Evolutionary conservation across 2,797 vertebrate species (phyloP), one percentile per base, ranked within the genome.

Genomic region (Hoplostethus atlanticus): DNA sequence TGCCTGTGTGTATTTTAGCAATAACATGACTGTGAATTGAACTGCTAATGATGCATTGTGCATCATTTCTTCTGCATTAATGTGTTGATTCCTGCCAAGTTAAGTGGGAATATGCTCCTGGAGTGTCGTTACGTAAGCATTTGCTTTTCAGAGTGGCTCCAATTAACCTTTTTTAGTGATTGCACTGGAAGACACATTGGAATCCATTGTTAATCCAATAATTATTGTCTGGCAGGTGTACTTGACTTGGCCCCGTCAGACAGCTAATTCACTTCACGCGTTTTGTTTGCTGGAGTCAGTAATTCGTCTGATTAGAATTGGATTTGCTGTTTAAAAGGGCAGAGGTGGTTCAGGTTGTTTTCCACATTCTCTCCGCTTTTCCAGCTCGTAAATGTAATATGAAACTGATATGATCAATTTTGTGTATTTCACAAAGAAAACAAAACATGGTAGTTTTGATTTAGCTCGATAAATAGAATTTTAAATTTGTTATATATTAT

Each of bases 161-260:
- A 92, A 85, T 91, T 88, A 91, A 92, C 87, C 85, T 90, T 81
- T 91, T 79, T 83, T 21, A 84, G 77, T 82, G 76, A 91, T 87
- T 89, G 73, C 81, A 77, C 60, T 54, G 25, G 63, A 79, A 72
- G 80, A 77, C 70, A 77, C 62, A 64, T 70, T 71, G 71, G 69
- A 89, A 89, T 89, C 79, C 75, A 84, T 63, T 82, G 64, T 68
- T 90, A 89, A 91, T 91, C 84, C 84, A 89, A 80, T 93, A 89
- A 92, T 88, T 84, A 88, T 87, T 89, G 78, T 87, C 80, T 86
- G 64, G 64, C 31, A 63, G 71, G 80, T 86, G 74, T 85, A 89
- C 87, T 93, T 89, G 79, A 84, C 87, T 87, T 80, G 7, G 38
- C 56, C 53, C 69, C 17, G 15, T 81, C 75, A 79, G 63, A 30